phyloP scores from a whole-genome alignment of 1,140 invertebrate species.

The Megathymus violae region DNA sequence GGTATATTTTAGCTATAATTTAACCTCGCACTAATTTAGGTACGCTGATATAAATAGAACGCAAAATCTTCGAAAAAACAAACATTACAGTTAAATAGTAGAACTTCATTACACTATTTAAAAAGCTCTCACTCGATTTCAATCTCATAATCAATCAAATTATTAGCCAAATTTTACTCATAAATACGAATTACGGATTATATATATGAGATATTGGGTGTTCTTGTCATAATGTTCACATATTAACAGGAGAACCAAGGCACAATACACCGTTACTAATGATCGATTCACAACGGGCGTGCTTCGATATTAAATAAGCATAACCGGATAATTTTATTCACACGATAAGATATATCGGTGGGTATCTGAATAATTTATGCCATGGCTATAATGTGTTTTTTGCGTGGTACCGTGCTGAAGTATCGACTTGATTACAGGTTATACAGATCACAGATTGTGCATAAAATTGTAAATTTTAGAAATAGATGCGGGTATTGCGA shows the following conservation, averaged over 20 bases:
- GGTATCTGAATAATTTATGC: constrained; percentile 30
- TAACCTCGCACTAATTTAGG: no score
- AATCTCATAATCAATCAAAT: no score
- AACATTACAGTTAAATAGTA: no score
- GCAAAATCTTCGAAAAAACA: no score
- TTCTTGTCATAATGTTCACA: constrained; percentile 6
- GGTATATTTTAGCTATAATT: no score
- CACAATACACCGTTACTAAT: constrained; percentile 51
- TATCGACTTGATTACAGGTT: constrained; percentile 26
- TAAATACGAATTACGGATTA: no score
- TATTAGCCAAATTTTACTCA: no score
- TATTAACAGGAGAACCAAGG: constrained; percentile 37
- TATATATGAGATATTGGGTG: not conserved
- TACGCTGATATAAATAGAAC: no score
- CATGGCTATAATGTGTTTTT: constrained; percentile 31
- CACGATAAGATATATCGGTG: constrained; percentile 50
- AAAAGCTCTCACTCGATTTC: no score
- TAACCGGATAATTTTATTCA: constrained; percentile 45
- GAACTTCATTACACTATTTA: no score
- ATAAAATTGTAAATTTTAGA: no score
- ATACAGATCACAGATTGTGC: constrained; percentile 8
- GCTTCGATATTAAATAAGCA: constrained; percentile 45
- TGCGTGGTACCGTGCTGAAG: constrained; percentile 21
- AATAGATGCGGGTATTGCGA: no score
- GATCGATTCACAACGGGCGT: constrained; percentile 54